A percentile compares a stretch with the other conserved stretches of the same genome.
phyloP scores from a whole-genome alignment of 92 coral and sea anemone genomes.

The Porites rus region DNA sequence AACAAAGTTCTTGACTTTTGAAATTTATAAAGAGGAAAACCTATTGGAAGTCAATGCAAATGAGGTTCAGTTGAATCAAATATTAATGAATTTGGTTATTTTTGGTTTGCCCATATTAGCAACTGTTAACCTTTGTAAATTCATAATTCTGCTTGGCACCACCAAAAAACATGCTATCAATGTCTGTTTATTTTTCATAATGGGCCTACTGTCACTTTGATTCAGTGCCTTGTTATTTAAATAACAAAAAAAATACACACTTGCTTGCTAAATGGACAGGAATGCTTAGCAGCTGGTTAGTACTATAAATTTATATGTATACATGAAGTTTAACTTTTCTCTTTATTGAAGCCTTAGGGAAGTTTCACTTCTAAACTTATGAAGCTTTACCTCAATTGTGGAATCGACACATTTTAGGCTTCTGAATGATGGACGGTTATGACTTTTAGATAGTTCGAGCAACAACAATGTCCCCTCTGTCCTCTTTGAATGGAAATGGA shows the following conservation, averaged over 20 bases:
- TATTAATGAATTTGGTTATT: background rate
- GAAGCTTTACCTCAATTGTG: too few species aligned
- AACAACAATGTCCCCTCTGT: too few species aligned
- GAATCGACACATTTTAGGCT: too few species aligned
- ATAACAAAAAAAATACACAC: background rate
- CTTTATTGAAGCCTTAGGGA: too few species aligned
- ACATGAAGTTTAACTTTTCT: background rate
- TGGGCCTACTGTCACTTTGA: background rate
- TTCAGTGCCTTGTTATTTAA: background rate
- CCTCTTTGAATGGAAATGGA: too few species aligned
- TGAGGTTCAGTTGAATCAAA: slow-evolving; percentile 1
- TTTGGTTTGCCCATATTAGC: background rate
- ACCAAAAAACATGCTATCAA: background rate
- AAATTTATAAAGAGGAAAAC: too few species aligned
- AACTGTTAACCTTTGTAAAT: background rate
- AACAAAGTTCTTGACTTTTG: too few species aligned
- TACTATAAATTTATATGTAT: background rate
- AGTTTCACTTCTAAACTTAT: too few species aligned
- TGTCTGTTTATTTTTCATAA: background rate
- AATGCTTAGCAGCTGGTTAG: slow-evolving; percentile 4
- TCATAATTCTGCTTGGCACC: background rate
- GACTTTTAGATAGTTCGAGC: too few species aligned
- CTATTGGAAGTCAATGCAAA: background rate
- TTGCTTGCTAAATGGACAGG: background rate
- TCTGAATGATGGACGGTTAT: too few species aligned